Evolutionary conservation across 2,888 invertebrate genomes (phyloP).

Genomic region (Spicauda simplicius): DNA sequence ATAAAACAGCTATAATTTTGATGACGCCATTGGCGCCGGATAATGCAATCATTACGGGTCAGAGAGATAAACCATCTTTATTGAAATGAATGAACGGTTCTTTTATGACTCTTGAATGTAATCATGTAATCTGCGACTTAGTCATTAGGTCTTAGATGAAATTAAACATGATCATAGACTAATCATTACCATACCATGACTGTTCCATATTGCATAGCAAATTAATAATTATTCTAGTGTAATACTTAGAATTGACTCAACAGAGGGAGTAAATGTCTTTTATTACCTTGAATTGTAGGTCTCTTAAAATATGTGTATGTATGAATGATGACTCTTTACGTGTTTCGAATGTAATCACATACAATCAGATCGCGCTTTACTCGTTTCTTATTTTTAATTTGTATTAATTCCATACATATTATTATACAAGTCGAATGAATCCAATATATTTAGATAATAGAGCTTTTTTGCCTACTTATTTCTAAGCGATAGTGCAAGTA

Average conservation of each 20-base stretch:
- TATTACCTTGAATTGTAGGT: too few species aligned
- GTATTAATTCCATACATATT: too few species aligned
- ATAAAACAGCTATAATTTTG: neutral
- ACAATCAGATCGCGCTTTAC: too few species aligned
- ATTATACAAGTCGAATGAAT: too few species aligned
- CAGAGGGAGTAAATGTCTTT: neutral
- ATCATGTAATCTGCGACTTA: slow-evolving; percentile 14
- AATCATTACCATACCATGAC: slow-evolving; percentile 1
- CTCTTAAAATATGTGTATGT: too few species aligned
- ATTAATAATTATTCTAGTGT: slow-evolving; percentile 4
- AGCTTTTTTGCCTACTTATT: too few species aligned
- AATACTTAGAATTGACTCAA: neutral
- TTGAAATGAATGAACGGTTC: neutral
- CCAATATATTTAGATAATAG: too few species aligned
- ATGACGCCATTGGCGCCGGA: neutral
- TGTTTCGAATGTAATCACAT: too few species aligned
- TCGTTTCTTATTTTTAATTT: too few species aligned
- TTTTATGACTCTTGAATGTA: slow-evolving; percentile 6
- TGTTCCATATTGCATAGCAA: slow-evolving; percentile 9
- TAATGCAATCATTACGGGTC: neutral
- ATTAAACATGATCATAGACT: slow-evolving; percentile 17
- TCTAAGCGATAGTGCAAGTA: too few species aligned
- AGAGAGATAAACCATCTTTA: neutral
- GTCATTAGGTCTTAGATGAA: slow-evolving; percentile 1
- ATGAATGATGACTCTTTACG: too few species aligned